These are phyloP conservation scores for Rattus rattus DNA, from an alignment of 2,113 vertebrate genomes.

Conservation along the genomic window DNA sequence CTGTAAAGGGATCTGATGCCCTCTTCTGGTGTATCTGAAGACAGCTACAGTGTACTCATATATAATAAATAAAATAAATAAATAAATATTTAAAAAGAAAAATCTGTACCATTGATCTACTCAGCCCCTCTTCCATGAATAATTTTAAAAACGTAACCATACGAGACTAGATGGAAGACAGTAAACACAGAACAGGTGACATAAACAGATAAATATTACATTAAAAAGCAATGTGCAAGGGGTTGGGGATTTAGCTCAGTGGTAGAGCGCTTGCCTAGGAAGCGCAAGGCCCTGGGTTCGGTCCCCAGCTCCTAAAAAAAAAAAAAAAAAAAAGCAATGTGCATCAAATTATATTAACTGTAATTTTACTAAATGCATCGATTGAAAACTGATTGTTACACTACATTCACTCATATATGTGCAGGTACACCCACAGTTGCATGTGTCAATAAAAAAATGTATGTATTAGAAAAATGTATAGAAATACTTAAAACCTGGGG, in stretches of 20 bases:
- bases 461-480: background rate
- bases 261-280: no score
- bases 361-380: background rate
- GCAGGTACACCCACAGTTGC: background rate
- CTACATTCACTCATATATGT: background rate
- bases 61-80: no score
- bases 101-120: background rate
- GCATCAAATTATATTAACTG: background rate
- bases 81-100: background rate
- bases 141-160: background rate
- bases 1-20: no score
- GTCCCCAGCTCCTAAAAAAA: no score
- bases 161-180: background rate
- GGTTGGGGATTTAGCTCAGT: no score
- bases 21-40: no score
- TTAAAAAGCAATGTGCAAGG: background rate
- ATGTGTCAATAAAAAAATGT: background rate
- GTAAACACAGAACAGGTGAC: background rate
- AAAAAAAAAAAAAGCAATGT: background rate
- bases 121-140: background rate
- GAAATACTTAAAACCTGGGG: background rate
- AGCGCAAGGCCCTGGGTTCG: no score
- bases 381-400: background rate
- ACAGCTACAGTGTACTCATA: no score
- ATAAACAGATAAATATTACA: background rate